Base-by-base conservation (phyloP, 2,797 vertebrate genomes). In the Parambassis ranga region DNA sequence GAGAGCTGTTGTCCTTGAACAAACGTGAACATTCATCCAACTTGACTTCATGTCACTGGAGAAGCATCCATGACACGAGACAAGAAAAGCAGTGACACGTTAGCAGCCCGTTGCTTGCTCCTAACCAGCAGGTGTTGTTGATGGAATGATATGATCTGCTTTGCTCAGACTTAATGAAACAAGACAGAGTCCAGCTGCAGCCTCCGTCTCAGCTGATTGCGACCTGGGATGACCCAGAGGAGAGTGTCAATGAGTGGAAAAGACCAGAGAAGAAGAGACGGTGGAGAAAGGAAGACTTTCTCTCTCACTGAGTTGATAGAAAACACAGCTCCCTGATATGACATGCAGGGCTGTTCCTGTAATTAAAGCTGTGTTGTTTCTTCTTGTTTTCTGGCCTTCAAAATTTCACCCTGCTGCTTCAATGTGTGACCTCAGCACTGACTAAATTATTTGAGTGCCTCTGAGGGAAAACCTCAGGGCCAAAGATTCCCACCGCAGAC, bases 91-190 rank as follows among this genome's bases (percentile, higher is more conserved):
- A 65, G 63, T 72, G 59, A 65, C 73, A 75, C 41, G 70, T 70
- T 30, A 35, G 44, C 50, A 50, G 33, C n/a, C 14, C 0, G 31
- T 79, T 65, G 50, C 47, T 43, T 31, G 75, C 64, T 78, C 50
- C 55, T 55, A 57, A 81, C 52, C 65, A 49, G 70, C 79, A 84
- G 82, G 77, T 84, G 71, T 71, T 80, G 86, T 77, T 84, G 74
- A 87, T 80, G 79, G 66, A 79, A 80, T 28, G 65, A 63, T 82
- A 55, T 44, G 82, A 85, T 86, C 82, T 84, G 87, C 77, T 75
- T 85, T 72, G 44, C 61, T 65, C 82, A 84, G 74, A 76, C 18
- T 89, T 86, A 82, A 85, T 82, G 70, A 75, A 88, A 85, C 81
- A 75, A 84, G 79, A 82, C 84, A 69, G 49, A 49, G 71, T 81